Evolutionary conservation across 92 coral and sea anemone species (phyloP), one percentile per base, ranked within the genome.

Genomic region (Bergia sp.): DNA sequence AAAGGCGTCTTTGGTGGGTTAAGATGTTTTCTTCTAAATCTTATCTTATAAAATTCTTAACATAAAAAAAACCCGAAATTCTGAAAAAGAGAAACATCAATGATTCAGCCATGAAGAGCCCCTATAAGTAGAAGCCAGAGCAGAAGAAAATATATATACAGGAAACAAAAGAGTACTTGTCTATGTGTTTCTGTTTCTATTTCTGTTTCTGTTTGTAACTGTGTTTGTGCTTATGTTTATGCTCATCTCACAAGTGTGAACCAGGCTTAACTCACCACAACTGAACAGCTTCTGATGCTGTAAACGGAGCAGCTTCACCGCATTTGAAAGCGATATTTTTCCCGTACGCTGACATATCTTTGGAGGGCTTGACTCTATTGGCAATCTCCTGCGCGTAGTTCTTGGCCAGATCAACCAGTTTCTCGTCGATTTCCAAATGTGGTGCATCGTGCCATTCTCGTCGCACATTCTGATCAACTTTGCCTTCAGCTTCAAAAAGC

Each of bases 201-300:
- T 8, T 1, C 13, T 53, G 1, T 45, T 45, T 8, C 7, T 53
- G 58, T 2, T 10, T 1, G 3, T 53, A 3, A 15, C 16, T 61
- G 5, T 21, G 5, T 7, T 21, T 21, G 1, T 61, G 67, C 23
- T 61, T 61, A 16, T 20, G 67, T n/a, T 12, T 61, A 16, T 1
- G 7, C 29, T 21, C 20, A 61, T 61, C 29, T 61, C 29, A 2
- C 69, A 61, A 3, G 69, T 18, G 69, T 61, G 29, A 75, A n/a
- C n/a, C 79, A 16, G 79, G 20, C 79, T 39, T 11, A 0, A 40
- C 80, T 76, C 45, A 76, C 80, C 80, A 76, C 23, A 76, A 76
- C 80, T 41, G 80, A 41, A 37, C 80, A 12, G 45, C 80, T 23
- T 76, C 80, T 18, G 80, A 41, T 15, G 80, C 80, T 40, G 80